A percentile compares a stretch with the other conserved stretches of the same genome.
Conservation (phyloP, 1,140 invertebrate genomes). For the Drosophila funebris region DNA sequence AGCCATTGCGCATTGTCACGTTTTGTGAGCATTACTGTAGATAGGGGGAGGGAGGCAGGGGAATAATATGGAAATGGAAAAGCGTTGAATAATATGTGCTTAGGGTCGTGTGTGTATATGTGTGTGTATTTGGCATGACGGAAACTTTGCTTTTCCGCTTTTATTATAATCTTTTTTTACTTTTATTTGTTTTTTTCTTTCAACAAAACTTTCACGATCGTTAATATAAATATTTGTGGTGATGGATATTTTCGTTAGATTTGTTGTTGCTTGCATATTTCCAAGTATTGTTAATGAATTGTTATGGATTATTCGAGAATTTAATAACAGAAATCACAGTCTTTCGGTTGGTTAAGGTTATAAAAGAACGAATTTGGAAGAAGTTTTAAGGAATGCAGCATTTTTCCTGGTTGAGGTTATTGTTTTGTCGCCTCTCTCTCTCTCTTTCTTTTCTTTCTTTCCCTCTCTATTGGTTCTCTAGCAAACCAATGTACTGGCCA, state of each 20-base stretch:
- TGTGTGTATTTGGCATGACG: slow-evolving; percentile 56
- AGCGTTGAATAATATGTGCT: slow-evolving; percentile 45
- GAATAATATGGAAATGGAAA: slow-evolving; percentile 56
- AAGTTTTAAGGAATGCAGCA: slow-evolving; percentile 21
- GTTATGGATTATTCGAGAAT: neutral
- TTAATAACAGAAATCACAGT: slow-evolving; percentile 42
- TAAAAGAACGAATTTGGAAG: slow-evolving; percentile 22
- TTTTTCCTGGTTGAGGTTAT: slow-evolving; percentile 5
- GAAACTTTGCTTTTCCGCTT: slow-evolving; percentile 69
- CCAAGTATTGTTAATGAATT: slow-evolving; percentile 12
- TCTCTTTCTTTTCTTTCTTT: neutral
- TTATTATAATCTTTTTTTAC: slow-evolving; percentile 39
- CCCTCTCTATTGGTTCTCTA: slow-evolving; percentile 70
- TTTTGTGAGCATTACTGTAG: slow-evolving; percentile 59
- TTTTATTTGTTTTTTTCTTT: slow-evolving; percentile 44
- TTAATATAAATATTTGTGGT: slow-evolving; percentile 51
- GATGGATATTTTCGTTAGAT: no score
- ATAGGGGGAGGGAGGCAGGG: neutral
- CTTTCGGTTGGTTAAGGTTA: slow-evolving; percentile 18
- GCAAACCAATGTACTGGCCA: slow-evolving; percentile 85
- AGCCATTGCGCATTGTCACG: slow-evolving; percentile 60
- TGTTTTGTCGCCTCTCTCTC: neutral
- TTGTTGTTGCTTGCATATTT: neutral
- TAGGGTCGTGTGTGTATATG: slow-evolving; percentile 42
- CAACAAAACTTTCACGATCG: slow-evolving; percentile 73